Conservation (phyloP, 2,797 vertebrate species). For the Helicolenus hilgendorfi region DNA sequence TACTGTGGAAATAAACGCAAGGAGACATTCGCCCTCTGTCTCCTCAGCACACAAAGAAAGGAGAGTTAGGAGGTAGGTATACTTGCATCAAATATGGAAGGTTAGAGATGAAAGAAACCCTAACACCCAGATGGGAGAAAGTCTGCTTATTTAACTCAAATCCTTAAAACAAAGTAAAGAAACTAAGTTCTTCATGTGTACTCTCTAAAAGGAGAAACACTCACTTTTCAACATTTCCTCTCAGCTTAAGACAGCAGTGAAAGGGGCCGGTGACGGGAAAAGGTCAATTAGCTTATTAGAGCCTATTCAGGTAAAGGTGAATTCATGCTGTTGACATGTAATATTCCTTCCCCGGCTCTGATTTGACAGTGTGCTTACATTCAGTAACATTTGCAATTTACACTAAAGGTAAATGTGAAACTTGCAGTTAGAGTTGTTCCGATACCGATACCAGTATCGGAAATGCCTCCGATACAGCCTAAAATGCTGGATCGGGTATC, state of each 20-base stretch:
- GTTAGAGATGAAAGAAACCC: conserved; percentile 67
- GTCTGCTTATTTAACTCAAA: conserved; percentile 74
- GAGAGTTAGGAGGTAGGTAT: conserved; percentile 59
- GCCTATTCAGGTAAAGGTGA: conserved; percentile 83
- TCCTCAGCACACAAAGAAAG: conserved; percentile 63
- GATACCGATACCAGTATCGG: neutral
- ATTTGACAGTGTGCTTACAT: conserved; percentile 68
- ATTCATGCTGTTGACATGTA: conserved; percentile 79
- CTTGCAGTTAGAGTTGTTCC: neutral
- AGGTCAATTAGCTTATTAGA: conserved; percentile 91
- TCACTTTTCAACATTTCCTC: conserved; percentile 57
- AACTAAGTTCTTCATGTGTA: conserved; percentile 62
- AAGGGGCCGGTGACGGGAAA: conserved; percentile 77
- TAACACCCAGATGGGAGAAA: conserved; percentile 51
- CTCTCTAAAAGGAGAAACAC: conserved; percentile 47
- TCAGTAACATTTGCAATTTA: conserved; percentile 74
- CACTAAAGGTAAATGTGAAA: conserved; percentile 43
- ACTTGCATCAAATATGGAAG: conserved; percentile 55
- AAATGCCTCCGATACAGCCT: neutral
- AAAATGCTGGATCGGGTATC: neutral
- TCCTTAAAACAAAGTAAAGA: conserved; percentile 56
- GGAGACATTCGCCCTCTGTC: conserved; percentile 85
- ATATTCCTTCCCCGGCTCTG: conserved; percentile 48
- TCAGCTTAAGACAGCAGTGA: conserved; percentile 65
- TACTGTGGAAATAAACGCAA: conserved; percentile 79